phyloP scores from a whole-genome alignment of 2,888 invertebrate species.

The Thymelicus lineola region DNA sequence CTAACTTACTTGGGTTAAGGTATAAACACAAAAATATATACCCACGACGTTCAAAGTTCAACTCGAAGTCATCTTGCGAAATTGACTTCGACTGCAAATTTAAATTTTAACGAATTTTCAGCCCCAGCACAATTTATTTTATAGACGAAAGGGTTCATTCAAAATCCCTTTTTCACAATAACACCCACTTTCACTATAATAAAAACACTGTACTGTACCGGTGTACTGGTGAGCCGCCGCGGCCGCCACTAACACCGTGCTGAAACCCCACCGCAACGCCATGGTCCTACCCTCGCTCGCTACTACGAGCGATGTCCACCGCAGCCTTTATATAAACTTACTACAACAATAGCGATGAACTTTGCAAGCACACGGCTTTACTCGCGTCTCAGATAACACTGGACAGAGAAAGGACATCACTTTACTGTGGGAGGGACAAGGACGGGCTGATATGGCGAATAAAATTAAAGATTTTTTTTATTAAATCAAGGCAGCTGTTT shows the following conservation, averaged over 20 bases:
- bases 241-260: constrained; percentile 10
- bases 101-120: too few species aligned
- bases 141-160: too few species aligned
- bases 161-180: too few species aligned
- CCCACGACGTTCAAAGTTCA: too few species aligned
- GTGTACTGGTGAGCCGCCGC: constrained; percentile 21
- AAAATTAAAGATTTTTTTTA: not conserved
- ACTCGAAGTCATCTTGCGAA: too few species aligned
- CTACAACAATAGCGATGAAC: not conserved
- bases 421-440: not conserved
- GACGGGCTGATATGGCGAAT: not conserved
- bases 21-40: too few species aligned
- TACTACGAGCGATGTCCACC: not conserved
- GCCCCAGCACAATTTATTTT: too few species aligned
- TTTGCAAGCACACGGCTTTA: not conserved
- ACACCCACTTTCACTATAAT: not conserved
- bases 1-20: too few species aligned
- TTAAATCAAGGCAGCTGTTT: not conserved
- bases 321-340: constrained; percentile 16
- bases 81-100: too few species aligned
- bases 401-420: not conserved
- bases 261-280: constrained; percentile 17
- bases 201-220: constrained; percentile 11
- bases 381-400: not conserved
- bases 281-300: constrained; percentile 29